phyloP scores from a whole-genome alignment of 2,888 invertebrate species.

The Adelphocoris suturalis region DNA sequence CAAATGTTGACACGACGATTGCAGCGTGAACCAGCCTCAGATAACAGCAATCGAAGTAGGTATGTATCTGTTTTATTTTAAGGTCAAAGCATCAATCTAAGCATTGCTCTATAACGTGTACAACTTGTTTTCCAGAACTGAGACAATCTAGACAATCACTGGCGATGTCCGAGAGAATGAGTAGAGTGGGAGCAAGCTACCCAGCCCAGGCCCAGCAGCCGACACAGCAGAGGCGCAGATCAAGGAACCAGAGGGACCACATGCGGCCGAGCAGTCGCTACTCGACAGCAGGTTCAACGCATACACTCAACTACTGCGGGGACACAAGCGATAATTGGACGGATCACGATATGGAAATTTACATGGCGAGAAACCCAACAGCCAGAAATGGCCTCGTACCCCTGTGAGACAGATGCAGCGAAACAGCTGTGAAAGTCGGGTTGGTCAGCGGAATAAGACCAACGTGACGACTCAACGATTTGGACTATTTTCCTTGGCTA shows the following conservation, averaged over 20 bases:
- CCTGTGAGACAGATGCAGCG: slow-evolving; percentile 65
- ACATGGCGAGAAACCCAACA: slow-evolving; percentile 94
- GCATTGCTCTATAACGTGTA: background rate
- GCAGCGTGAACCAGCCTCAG: too few relatives aligned
- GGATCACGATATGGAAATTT: slow-evolving; percentile 96
- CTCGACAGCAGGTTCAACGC: slow-evolving; percentile 88
- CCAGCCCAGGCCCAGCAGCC: slow-evolving; percentile 82
- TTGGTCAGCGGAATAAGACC: slow-evolving; percentile 10
- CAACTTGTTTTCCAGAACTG: slow-evolving; percentile 82
- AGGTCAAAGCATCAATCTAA: too few relatives aligned
- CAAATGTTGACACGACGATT: too few relatives aligned
- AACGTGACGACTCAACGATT: background rate
- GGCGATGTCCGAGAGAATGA: slow-evolving; percentile 90
- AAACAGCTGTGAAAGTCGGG: background rate
- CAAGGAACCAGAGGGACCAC: slow-evolving; percentile 81
- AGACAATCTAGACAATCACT: slow-evolving; percentile 92
- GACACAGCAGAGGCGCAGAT: slow-evolving; percentile 85
- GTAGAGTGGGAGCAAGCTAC: slow-evolving; percentile 83
- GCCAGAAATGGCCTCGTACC: slow-evolving; percentile 80
- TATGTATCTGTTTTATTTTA: too few relatives aligned
- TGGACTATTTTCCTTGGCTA: slow-evolving; percentile 15
- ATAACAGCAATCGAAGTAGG: too few relatives aligned
- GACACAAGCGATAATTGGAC: slow-evolving; percentile 94
- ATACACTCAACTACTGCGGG: slow-evolving; percentile 91
- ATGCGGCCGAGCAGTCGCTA: slow-evolving; percentile 88